Conservation (phyloP, 2,888 invertebrate species). For the Eristalis tenax region DNA sequence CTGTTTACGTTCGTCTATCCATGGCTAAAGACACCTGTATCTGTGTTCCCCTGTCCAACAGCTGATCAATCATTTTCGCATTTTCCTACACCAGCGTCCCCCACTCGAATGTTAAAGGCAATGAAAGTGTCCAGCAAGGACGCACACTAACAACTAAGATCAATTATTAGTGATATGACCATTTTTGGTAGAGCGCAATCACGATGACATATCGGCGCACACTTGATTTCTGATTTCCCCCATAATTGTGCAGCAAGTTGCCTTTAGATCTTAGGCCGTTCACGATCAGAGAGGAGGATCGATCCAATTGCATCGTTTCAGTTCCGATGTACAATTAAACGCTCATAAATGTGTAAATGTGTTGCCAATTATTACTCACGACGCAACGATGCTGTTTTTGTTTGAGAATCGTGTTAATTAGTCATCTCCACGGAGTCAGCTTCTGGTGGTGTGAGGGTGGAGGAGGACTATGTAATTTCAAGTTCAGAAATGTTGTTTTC, state of each 20-base stretch:
- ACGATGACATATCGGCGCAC: constrained; percentile 58
- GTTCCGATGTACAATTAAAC: constrained; percentile 53
- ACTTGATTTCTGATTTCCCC: constrained; percentile 61
- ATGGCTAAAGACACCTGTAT: background rate
- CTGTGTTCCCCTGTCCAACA: constrained; percentile 11
- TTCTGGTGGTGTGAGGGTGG: background rate
- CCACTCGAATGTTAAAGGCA: background rate
- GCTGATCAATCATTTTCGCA: constrained; percentile 49
- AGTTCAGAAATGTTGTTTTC: constrained; percentile 50
- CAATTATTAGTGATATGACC: constrained; percentile 35
- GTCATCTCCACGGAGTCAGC: constrained; percentile 12
- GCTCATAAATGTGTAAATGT: constrained; percentile 41
- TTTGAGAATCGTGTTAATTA: constrained; percentile 59
- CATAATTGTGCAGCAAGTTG: constrained; percentile 56
- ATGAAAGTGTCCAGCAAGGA: constrained; percentile 48
- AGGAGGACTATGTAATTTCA: constrained; percentile 41
- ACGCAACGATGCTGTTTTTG: background rate
- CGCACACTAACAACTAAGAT: constrained; percentile 18
- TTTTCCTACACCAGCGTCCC: constrained; percentile 20
- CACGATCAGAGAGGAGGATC: constrained; percentile 38
- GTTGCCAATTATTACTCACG: constrained; percentile 49
- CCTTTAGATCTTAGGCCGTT: constrained; percentile 62
- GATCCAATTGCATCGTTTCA: constrained; percentile 31
- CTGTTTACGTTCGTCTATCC: constrained; percentile 44
- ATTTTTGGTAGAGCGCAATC: constrained; percentile 60